phyloP scores from a whole-genome alignment of 2,113 vertebrate genomes.

The Tachuris rubrigastra region DNA sequence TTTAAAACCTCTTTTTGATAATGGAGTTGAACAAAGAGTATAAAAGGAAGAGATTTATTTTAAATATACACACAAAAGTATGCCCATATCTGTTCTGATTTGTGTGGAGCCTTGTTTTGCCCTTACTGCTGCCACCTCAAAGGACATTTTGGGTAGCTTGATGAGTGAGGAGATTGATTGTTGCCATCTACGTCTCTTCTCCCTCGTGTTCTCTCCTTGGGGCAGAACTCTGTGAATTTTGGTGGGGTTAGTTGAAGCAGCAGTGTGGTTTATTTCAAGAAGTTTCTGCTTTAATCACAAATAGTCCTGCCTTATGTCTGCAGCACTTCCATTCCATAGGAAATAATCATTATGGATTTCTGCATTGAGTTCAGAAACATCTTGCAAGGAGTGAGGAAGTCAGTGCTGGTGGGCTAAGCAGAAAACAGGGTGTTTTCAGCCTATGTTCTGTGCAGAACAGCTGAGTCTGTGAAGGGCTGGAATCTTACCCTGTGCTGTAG shows the following conservation, averaged over 20 bases:
- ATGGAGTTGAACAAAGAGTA: conserved; percentile 26
- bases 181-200: not conserved
- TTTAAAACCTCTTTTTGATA: conserved; percentile 66
- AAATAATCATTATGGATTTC: not conserved
- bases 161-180: not conserved
- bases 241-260: not conserved
- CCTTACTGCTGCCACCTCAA: not conserved
- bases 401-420: not conserved
- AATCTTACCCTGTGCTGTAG: not conserved
- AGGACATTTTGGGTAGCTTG: not conserved
- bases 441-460: not conserved
- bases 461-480: not conserved
- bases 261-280: not conserved
- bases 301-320: not conserved
- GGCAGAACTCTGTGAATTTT: not conserved
- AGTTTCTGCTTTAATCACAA: not conserved
- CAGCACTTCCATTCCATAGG: not conserved
- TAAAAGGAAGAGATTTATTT: conserved; percentile 32
- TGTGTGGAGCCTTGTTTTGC: not conserved
- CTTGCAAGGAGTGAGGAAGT: not conserved
- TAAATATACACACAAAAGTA: not conserved
- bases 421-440: not conserved
- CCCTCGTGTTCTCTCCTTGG: not conserved
- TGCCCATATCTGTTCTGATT: not conserved
- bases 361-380: not conserved